These are phyloP conservation scores for Dryomyza anilis DNA, from an alignment of 2,888 invertebrate species.

Conservation along the genomic window DNA sequence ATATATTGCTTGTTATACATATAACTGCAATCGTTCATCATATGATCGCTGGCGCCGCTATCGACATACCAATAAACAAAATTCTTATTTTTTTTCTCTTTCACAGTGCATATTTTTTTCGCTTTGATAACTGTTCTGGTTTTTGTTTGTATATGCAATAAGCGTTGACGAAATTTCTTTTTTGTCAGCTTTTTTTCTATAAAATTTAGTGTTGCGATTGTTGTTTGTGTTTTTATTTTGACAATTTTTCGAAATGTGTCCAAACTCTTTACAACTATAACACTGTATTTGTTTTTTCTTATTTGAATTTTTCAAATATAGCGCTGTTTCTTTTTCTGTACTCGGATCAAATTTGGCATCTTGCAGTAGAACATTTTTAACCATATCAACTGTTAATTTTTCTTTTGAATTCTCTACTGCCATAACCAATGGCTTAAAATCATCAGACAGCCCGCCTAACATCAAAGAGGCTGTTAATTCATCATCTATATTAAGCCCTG, in stretches of 20 bases:
- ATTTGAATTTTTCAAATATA: too few relatives aligned
- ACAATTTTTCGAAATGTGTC: slow-evolving; percentile 15
- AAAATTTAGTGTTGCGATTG: background rate
- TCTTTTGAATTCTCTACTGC: too few relatives aligned
- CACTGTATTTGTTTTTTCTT: slow-evolving; percentile 5
- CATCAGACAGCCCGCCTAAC: too few relatives aligned
- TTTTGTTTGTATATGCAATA: background rate
- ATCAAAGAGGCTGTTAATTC: too few relatives aligned
- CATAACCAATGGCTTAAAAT: too few relatives aligned
- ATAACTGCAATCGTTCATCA: background rate
- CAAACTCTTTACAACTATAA: background rate
- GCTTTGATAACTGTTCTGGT: background rate
- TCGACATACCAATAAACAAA: too few relatives aligned
- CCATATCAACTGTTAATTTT: slow-evolving; percentile 20
- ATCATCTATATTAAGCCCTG: slow-evolving; percentile 10
- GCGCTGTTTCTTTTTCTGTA: background rate
- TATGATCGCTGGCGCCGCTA: too few relatives aligned
- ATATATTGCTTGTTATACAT: background rate
- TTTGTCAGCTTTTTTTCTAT: too few relatives aligned
- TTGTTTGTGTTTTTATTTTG: background rate
- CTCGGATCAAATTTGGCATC: slow-evolving; percentile 8
- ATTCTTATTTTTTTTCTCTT: background rate
- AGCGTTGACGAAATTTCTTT: background rate
- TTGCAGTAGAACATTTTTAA: slow-evolving; percentile 19
- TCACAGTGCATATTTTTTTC: background rate